These are phyloP conservation scores for Melanotaenia nigrans DNA, from an alignment of 2,797 vertebrate genomes.

Conservation along the genomic window DNA sequence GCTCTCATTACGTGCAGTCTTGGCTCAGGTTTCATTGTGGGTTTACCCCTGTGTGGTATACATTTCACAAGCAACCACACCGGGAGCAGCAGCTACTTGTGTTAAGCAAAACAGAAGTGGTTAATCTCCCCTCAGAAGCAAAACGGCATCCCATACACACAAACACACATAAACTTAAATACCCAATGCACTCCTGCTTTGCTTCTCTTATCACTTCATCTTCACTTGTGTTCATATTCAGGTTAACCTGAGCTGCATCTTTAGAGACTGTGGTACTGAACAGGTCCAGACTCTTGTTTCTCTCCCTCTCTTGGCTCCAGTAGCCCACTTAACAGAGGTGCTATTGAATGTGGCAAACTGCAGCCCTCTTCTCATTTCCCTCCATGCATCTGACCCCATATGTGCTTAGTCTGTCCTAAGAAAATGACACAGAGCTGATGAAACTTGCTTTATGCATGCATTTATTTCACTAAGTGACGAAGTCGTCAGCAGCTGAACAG, in stretches of 20 bases:
- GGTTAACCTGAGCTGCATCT: slow-evolving; percentile 34
- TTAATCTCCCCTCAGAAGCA: slow-evolving; percentile 18
- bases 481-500: background rate
- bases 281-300: slow-evolving; percentile 20
- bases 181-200: background rate
- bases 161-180: background rate
- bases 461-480: background rate
- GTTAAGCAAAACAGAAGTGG: slow-evolving; percentile 5
- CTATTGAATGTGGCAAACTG: slow-evolving; percentile 69
- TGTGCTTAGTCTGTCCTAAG: slow-evolving; percentile 53
- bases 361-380: slow-evolving; percentile 69
- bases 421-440: slow-evolving; percentile 39
- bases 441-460: background rate
- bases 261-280: slow-evolving; percentile 24
- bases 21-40: slow-evolving; percentile 51
- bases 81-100: slow-evolving; percentile 8
- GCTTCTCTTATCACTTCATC: slow-evolving; percentile 5
- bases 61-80: slow-evolving; percentile 20
- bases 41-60: slow-evolving; percentile 39
- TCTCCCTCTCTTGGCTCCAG: slow-evolving; percentile 2
- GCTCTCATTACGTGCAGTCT: slow-evolving; percentile 37
- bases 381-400: slow-evolving; percentile 50
- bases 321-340: slow-evolving; percentile 66
- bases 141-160: background rate
- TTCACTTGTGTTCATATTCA: slow-evolving; percentile 12